Percentiles rank a stretch among this genome's conserved stretches.
Evolutionary conservation across 2,113 vertebrate species (phyloP).

Genomic region (Myotis davidii): DNA sequence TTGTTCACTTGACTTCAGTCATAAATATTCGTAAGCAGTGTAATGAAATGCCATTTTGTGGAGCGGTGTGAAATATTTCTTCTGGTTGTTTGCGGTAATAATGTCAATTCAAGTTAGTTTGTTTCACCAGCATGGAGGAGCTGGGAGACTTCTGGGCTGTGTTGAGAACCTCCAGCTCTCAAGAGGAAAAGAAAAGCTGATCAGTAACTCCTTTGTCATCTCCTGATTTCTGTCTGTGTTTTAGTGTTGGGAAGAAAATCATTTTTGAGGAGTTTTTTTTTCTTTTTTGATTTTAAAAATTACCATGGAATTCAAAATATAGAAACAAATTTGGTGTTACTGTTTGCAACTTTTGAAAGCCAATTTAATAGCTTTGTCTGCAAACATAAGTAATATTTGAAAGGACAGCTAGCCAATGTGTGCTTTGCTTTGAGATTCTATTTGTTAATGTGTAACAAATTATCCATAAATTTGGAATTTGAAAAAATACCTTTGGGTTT

Average conservation of each 20-base stretch:
- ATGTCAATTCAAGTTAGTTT: not conserved
- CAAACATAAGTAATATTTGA: not conserved
- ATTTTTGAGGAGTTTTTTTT: not conserved
- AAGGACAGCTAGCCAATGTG: not conserved
- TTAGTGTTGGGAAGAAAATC: not conserved
- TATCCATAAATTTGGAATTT: not conserved
- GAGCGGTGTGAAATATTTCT: not conserved
- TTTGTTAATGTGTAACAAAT: constrained; percentile 19
- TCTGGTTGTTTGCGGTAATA: not conserved
- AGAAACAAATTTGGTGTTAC: not conserved
- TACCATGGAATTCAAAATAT: not conserved
- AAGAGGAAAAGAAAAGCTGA: not conserved
- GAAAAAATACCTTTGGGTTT: not conserved
- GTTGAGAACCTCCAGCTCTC: not conserved
- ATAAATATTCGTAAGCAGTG: constrained; percentile 40
- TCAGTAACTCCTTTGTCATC: not conserved
- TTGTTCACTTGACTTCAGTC: constrained; percentile 36
- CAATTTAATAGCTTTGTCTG: not conserved
- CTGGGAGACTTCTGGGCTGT: not conserved
- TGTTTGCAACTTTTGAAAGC: not conserved
- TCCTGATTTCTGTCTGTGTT: not conserved
- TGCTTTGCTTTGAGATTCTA: constrained; percentile 28
- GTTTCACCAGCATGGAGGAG: not conserved
- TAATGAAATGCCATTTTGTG: constrained; percentile 26
- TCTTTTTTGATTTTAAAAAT: constrained; percentile 20